These are phyloP conservation scores for Lepidonotus clava DNA, from an alignment of 2,888 invertebrate species.

Conservation along the genomic window DNA sequence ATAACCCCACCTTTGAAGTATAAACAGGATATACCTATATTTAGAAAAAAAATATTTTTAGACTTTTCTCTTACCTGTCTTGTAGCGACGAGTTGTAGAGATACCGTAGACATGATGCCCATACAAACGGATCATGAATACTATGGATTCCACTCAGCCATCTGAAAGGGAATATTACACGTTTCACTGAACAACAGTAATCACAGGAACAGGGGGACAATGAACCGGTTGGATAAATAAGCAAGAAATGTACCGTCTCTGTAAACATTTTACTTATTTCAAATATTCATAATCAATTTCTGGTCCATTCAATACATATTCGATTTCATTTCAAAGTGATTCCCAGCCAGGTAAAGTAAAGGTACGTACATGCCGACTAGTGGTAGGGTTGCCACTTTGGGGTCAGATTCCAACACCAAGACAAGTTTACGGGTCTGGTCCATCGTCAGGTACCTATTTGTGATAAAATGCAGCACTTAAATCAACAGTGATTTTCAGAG, in stretches of 20 bases:
- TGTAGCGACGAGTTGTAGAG: slow-evolving; percentile 72
- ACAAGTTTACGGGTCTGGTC: slow-evolving; percentile 79
- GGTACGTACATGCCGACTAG: slow-evolving; percentile 79
- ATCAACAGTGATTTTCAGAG: too few species aligned
- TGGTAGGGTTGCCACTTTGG: slow-evolving; percentile 76
- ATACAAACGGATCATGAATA: slow-evolving; percentile 77
- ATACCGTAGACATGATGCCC: slow-evolving; percentile 78
- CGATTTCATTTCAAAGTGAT: too few species aligned
- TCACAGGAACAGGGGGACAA: not conserved
- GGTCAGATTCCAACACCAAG: slow-evolving; percentile 78
- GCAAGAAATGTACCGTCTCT: not conserved
- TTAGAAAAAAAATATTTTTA: too few species aligned
- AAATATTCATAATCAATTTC: not conserved
- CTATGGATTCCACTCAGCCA: slow-evolving; percentile 78
- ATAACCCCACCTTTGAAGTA: too few species aligned
- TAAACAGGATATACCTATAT: too few species aligned
- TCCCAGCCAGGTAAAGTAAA: too few species aligned
- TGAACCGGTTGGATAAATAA: not conserved
- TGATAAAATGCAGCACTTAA: too few species aligned
- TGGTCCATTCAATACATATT: not conserved
- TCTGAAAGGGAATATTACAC: slow-evolving; percentile 67
- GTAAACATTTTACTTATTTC: not conserved
- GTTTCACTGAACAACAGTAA: not conserved
- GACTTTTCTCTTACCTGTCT: slow-evolving; percentile 71
- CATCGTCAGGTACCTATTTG: slow-evolving; percentile 79